Base-by-base conservation (phyloP, 2,888 invertebrate genomes). In the Lottia scabra region DNA sequence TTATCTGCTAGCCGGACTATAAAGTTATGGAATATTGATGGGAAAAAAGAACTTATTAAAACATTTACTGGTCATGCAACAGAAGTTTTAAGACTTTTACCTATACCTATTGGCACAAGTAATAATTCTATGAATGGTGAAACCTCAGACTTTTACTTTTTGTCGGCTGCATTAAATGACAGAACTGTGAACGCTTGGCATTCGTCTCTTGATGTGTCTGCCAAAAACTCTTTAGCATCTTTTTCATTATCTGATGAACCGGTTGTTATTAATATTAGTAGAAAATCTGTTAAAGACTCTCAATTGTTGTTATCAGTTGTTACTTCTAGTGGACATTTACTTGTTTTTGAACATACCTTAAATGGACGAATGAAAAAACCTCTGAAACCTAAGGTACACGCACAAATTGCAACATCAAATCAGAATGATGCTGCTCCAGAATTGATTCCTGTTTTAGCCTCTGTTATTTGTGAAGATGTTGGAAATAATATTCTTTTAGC, bases 291-390 rank as follows among this genome's bases (percentile, higher is more conserved):
- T 12, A 56, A 56, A 23, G 56, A 56, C 23, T 12, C 19, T 23
- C 75, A 80, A 4, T 30, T 87, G 8, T 67, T 83, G 26, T 77
- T 91, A 67, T 82, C 88, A 63, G 92, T 93, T 0, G 92, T 93
- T 0, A 95, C 95, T 0, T 92, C 93, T 80, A 94, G 93, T 84
- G 97, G 97, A 0, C 93, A 93, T 8, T 92, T 95, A 56, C 94
- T 96, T 89, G 91, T 95, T 71, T 97, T 95, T 88, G 92, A 93
- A 68, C 94, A 94, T 83, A 92, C 93, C 78, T 90, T 95, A 48
- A 95, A 95, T 90, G 95, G 94, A 92, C 94, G 88, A 90, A 91
- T 84, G 67, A 86, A 86, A 73, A 85, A 83, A 73, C 87, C 88
- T 6, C 63, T 88, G 26, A 78, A 82, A 67, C 84, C 87, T 8